A percentile compares a stretch with the other conserved stretches of the same genome.
phyloP scores from a whole-genome alignment of 2,113 vertebrate species.

The Isichthys henryi region DNA sequence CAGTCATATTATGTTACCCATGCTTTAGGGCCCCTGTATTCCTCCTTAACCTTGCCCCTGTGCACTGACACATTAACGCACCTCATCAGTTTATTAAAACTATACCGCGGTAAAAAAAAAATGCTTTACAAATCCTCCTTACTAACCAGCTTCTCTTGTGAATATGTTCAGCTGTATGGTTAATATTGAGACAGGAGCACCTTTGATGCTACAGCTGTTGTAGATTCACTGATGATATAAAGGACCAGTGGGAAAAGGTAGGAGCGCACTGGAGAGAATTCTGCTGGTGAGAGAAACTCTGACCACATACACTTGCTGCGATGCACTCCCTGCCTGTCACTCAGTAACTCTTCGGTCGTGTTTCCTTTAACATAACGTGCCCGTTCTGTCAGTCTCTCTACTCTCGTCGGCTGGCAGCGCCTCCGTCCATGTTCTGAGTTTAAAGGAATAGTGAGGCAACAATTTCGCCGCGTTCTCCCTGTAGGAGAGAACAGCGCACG shows the following conservation, averaged over 20 bases:
- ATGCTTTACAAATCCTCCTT: not conserved
- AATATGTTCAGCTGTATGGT: not conserved
- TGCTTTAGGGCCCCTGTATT: not conserved
- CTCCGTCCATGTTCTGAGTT: not conserved
- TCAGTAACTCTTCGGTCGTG: not conserved
- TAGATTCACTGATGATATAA: not conserved
- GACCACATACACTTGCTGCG: not conserved
- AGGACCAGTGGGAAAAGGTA: not conserved
- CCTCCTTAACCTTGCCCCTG: not conserved
- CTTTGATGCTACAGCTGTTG: not conserved
- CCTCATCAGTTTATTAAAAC: not conserved
- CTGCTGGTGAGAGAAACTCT: not conserved
- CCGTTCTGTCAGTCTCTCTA: not conserved
- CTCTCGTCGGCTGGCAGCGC: not conserved
- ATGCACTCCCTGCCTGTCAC: not conserved
- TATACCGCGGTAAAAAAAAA: not conserved
- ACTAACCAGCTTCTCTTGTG: not conserved
- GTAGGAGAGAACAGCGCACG: not conserved
- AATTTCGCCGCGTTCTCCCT: not conserved
- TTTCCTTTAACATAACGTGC: not conserved
- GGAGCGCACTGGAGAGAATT: not conserved
- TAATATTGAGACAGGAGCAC: not conserved
- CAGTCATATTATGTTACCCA: not conserved
- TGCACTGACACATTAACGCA: not conserved
- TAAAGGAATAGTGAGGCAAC: not conserved